Evolutionary conservation across 2,888 invertebrate genomes (phyloP).

Genomic region (Acanthosepion lycidas): DNA sequence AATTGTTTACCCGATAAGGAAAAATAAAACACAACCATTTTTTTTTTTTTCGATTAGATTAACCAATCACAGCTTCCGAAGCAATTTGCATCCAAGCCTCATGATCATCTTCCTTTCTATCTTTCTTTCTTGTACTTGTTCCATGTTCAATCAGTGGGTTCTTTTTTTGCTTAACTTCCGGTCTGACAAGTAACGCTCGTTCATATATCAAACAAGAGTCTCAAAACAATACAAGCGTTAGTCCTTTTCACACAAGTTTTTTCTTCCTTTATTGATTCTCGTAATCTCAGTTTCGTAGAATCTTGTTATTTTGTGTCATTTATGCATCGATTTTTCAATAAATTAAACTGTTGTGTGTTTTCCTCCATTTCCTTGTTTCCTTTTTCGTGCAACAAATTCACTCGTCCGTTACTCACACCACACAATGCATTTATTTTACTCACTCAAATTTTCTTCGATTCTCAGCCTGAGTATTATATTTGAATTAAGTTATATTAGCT

Average conservation of each 20-base stretch:
- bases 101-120: background rate
- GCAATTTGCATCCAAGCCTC: background rate
- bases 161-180: background rate
- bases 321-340: background rate
- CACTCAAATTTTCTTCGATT: background rate
- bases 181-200: background rate
- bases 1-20: background rate
- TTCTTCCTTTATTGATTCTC: background rate
- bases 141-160: background rate
- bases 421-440: background rate
- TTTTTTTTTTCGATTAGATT: background rate
- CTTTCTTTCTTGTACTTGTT: conserved; percentile 20
- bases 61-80: background rate
- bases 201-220: background rate
- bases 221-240: background rate
- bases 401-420: background rate
- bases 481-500: too few relatives aligned
- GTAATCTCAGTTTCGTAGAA: background rate
- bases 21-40: background rate
- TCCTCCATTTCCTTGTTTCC: background rate
- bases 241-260: background rate
- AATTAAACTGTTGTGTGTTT: background rate
- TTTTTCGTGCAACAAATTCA: background rate
- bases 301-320: background rate
- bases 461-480: too few relatives aligned